Conservation (phyloP, 2,797 vertebrate genomes). For the Oryzias dopingdopingensis region DNA sequence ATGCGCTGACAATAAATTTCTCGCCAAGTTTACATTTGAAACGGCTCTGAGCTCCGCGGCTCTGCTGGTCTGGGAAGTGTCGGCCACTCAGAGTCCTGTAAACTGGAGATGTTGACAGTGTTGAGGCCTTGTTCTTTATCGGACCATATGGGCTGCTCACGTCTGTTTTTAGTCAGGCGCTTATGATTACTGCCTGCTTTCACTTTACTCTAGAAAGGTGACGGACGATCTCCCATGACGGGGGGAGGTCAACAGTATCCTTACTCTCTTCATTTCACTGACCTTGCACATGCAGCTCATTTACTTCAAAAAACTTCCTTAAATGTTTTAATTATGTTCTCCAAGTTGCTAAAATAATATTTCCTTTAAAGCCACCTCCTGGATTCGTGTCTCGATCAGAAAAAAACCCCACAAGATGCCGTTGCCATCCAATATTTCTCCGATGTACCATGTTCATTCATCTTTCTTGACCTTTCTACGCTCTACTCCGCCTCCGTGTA, state of each 20-base stretch:
- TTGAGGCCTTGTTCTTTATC: conserved; percentile 45
- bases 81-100: conserved; percentile 43
- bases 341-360: too few species aligned
- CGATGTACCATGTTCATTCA: too few species aligned
- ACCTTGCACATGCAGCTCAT: conserved; percentile 49
- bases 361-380: too few species aligned
- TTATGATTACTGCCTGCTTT: conserved; percentile 56
- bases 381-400: too few species aligned
- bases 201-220: conserved; percentile 44
- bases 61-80: conserved; percentile 49
- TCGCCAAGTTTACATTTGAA: not conserved
- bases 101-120: conserved; percentile 62
- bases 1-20: too few species aligned
- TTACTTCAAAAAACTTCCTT: conserved; percentile 22
- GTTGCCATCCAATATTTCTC: too few species aligned
- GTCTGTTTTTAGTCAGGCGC: conserved; percentile 68
- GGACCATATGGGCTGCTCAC: conserved; percentile 17
- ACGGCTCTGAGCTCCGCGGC: not conserved
- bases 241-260: conserved; percentile 22
- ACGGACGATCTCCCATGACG: conserved; percentile 48
- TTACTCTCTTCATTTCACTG: conserved; percentile 23
- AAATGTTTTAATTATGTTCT: too few species aligned
- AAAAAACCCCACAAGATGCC: too few species aligned
- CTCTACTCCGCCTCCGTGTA: not conserved
- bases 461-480: not conserved